A percentile compares a stretch with the other conserved stretches of the same genome.
Evolutionary conservation across 2,797 vertebrate genomes (phyloP).

Genomic region (Cyclopterus lumpus): DNA sequence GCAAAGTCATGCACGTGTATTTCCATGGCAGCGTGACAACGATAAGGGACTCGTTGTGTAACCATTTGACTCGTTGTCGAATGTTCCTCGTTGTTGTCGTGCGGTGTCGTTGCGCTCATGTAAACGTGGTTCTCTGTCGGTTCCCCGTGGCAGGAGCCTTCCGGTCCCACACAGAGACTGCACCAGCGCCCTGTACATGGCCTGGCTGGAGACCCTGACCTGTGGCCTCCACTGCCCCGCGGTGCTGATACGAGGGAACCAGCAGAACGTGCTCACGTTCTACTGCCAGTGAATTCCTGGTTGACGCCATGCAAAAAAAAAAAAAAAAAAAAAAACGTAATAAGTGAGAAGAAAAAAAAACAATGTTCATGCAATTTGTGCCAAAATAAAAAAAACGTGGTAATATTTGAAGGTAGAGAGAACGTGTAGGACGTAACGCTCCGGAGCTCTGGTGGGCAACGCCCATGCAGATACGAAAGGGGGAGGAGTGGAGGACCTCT

Average conservation of each 20-base stretch:
- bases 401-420: background rate
- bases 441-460: no score
- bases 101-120: background rate
- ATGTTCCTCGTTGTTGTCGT: background rate
- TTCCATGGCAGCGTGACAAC: background rate
- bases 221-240: conserved; percentile 75
- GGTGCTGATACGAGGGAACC: conserved; percentile 82
- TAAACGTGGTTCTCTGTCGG: background rate
- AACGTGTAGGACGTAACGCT: no score
- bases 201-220: conserved; percentile 82
- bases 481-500: no score
- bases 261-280: conserved; percentile 82
- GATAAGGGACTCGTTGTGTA: background rate
- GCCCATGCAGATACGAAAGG: no score
- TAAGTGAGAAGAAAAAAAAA: no score
- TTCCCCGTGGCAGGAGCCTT: conserved; percentile 70
- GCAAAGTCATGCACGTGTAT: background rate
- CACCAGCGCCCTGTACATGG: conserved; percentile 81
- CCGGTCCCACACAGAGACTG: conserved; percentile 78
- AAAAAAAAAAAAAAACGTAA: no score
- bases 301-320: no score
- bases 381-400: background rate
- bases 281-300: conserved; percentile 79
- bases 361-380: no score
- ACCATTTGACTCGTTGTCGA: conserved; percentile 1